A percentile compares a stretch with the other conserved stretches of the same genome.
Evolutionary conservation across 35 echinoderm and acorn worm species (phyloP).

Genomic region (Holothuria glaberrima): DNA sequence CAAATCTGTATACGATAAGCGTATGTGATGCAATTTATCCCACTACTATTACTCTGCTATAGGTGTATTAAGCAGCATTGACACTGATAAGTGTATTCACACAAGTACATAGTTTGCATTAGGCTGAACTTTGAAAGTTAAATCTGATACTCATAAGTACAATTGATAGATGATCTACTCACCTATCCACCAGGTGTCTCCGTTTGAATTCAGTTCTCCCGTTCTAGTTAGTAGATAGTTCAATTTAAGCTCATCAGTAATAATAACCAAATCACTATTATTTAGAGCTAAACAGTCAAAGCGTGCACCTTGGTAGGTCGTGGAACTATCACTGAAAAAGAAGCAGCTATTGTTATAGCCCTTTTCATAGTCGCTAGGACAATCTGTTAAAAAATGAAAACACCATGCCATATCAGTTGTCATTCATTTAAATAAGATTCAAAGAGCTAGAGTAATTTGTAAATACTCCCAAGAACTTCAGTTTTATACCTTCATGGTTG

Average conservation of each 20-base stretch:
- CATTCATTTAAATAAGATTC: no score
- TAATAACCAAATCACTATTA: slow-evolving; percentile 11
- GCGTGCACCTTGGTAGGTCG: not conserved
- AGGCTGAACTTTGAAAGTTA: no score
- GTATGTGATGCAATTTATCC: no score
- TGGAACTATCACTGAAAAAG: not conserved
- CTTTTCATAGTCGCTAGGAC: slow-evolving; percentile 59
- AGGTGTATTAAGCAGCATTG: no score
- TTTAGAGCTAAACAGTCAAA: not conserved
- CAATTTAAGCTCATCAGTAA: not conserved
- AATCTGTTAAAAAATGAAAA: slow-evolving; percentile 9
- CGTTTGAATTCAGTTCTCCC: not conserved
- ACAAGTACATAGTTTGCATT: no score
- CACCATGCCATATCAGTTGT: no score
- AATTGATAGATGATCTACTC: not conserved
- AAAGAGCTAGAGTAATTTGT: not conserved
- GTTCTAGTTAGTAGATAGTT: not conserved
- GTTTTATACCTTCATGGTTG: no score
- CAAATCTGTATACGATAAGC: no score
- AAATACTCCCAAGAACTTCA: not conserved
- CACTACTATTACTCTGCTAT: no score
- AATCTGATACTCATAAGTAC: no score
- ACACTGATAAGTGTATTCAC: no score
- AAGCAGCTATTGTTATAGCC: slow-evolving; percentile 55
- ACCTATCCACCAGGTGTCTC: slow-evolving; percentile 62